These are phyloP conservation scores for Unio pictorum DNA, from an alignment of 2,888 invertebrate genomes.

Conservation along the genomic window DNA sequence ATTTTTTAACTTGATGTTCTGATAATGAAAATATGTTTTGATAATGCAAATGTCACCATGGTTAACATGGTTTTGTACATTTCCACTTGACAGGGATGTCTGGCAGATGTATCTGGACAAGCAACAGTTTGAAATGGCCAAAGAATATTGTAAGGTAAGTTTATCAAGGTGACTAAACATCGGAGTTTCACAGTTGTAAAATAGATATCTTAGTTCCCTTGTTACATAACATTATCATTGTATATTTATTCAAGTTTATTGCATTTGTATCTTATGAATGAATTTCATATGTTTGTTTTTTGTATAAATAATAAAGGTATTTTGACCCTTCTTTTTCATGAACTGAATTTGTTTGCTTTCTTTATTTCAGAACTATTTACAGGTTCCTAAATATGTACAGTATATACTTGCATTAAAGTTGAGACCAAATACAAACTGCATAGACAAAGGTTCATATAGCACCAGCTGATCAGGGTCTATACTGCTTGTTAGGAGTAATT, in stretches of 20 bases:
- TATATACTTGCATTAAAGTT: no score
- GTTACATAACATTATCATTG: background rate
- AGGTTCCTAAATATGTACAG: no score
- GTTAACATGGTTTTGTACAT: no score
- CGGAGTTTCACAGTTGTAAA: background rate
- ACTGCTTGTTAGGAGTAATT: no score
- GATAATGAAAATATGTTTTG: no score
- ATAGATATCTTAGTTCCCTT: background rate
- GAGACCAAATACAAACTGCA: no score
- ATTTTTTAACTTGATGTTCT: no score
- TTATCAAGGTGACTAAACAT: background rate
- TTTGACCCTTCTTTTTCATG: background rate
- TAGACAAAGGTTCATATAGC: no score
- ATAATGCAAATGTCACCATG: no score
- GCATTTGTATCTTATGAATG: background rate
- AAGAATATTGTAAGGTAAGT: constrained; percentile 79
- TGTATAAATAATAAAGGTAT: background rate
- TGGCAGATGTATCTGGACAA: constrained; percentile 84
- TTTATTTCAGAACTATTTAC: background rate
- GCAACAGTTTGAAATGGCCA: constrained; percentile 89
- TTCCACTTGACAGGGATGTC: constrained; percentile 59
- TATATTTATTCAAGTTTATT: background rate
- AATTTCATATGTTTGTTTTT: background rate
- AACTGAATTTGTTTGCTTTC: background rate
- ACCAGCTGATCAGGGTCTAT: no score